Conservation (phyloP, 2,888 invertebrate genomes). For the Dioctria linearis region DNA sequence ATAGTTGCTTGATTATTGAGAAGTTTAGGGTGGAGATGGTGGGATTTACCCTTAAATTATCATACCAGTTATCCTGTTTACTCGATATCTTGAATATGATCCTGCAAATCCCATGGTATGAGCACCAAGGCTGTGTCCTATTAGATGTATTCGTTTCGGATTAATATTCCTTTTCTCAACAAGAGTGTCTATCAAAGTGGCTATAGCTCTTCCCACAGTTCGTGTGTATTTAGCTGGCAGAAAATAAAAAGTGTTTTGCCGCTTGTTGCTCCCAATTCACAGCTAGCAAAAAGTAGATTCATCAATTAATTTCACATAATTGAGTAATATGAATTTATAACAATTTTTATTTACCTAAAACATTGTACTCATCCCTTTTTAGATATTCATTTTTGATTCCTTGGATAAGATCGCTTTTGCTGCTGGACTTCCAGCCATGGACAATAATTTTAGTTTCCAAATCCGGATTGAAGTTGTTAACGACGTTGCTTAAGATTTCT, state of each 20-base stretch:
- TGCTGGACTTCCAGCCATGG: constrained; percentile 70
- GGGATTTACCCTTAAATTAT: too few relatives aligned
- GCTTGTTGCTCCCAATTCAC: constrained; percentile 70
- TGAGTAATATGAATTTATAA: not conserved
- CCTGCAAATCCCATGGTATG: constrained; percentile 77
- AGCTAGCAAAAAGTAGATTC: constrained; percentile 59
- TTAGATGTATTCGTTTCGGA: constrained; percentile 66
- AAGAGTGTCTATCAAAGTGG: constrained; percentile 61
- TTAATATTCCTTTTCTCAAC: constrained; percentile 48
- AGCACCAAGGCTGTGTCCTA: constrained; percentile 75
- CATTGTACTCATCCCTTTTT: constrained; percentile 65
- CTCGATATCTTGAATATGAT: constrained; percentile 70
- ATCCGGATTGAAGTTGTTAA: constrained; percentile 66
- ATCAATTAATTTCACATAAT: not conserved
- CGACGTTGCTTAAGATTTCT: constrained; percentile 68
- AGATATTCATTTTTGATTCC: constrained; percentile 69
- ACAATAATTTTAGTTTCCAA: constrained; percentile 69
- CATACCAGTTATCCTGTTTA: constrained; percentile 75
- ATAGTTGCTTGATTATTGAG: too few relatives aligned
- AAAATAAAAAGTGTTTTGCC: constrained; percentile 68
- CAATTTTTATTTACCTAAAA: constrained; percentile 63
- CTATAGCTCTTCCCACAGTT: constrained; percentile 68
- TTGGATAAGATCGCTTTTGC: constrained; percentile 68
- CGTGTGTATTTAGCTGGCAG: constrained; percentile 68
- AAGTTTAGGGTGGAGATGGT: too few relatives aligned